Evolutionary conservation across 2,113 vertebrate species (phyloP).

Genomic region (Cygnus buccinator): DNA sequence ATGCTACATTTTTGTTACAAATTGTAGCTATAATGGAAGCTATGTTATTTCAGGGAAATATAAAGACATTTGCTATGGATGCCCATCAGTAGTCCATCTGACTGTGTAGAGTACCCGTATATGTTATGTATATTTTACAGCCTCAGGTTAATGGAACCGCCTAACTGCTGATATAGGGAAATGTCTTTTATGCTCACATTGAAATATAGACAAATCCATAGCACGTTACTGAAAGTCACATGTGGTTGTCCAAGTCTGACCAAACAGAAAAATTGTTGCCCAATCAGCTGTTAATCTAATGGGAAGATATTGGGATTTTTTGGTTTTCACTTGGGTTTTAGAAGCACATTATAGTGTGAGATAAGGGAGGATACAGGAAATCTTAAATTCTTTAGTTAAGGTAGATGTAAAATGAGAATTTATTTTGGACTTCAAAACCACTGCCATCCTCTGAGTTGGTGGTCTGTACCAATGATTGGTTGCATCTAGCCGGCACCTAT

Average conservation of each 20-base stretch:
- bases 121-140: constrained; percentile 55
- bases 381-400: background rate
- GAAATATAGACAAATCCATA: constrained; percentile 69
- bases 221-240: constrained; percentile 30
- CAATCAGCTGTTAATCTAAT: constrained; percentile 28
- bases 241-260: constrained; percentile 40
- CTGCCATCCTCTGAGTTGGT: background rate
- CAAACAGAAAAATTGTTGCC: constrained; percentile 45
- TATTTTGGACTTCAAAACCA: background rate
- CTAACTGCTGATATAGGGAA: constrained; percentile 50
- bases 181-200: constrained; percentile 1
- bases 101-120: background rate
- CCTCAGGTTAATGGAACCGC: constrained; percentile 7
- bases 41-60: constrained; percentile 32
- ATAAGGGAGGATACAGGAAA: background rate
- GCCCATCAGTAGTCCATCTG: background rate
- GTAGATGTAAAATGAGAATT: background rate
- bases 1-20: background rate
- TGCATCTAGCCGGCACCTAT: background rate
- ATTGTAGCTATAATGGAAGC: background rate
- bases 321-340: background rate
- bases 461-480: background rate
- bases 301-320: background rate
- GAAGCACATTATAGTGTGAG: background rate
- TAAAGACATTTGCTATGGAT: constrained; percentile 5